Conservation (phyloP, 2,888 invertebrate species). For the Drosophila conformis region DNA sequence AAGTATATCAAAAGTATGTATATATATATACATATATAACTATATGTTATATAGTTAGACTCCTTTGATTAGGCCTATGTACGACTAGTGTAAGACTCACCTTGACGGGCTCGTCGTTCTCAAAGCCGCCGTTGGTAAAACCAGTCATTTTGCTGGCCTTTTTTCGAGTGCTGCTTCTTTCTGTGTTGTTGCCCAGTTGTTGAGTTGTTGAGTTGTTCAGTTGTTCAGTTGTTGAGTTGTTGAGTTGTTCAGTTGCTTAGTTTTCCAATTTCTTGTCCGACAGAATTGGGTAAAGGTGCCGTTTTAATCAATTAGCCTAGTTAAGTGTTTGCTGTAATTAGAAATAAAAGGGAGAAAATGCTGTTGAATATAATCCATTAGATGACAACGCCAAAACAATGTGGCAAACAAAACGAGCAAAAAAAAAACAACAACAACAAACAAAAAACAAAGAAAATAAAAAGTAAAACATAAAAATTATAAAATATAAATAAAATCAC, state of each 20-base stretch:
- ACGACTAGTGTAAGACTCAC: slow-evolving; percentile 59
- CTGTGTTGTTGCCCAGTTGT: background rate
- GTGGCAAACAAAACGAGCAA: slow-evolving; percentile 20
- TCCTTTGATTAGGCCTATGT: background rate
- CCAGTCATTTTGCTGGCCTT: slow-evolving; percentile 81
- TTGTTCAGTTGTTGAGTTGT: background rate
- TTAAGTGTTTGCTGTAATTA: slow-evolving; percentile 42
- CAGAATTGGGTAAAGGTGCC: background rate
- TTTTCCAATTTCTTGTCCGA: slow-evolving; percentile 2
- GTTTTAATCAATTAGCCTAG: slow-evolving; percentile 33
- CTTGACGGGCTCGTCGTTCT: slow-evolving; percentile 85
- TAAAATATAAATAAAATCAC: background rate
- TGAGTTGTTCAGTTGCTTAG: background rate
- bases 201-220: background rate
- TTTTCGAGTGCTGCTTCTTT: background rate
- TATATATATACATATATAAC: too few relatives aligned
- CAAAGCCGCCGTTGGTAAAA: slow-evolving; percentile 83
- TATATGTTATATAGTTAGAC: background rate
- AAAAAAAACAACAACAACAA: background rate
- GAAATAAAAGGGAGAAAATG: slow-evolving; percentile 14
- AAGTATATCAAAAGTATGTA: too few relatives aligned
- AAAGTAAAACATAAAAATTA: background rate
- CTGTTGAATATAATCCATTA: slow-evolving; percentile 44
- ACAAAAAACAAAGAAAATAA: background rate
- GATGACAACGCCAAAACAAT: slow-evolving; percentile 23